Evolutionary conservation across 2,888 invertebrate species (phyloP), one percentile per base, ranked within the genome.

Genomic region (Chirona hameri): DNA sequence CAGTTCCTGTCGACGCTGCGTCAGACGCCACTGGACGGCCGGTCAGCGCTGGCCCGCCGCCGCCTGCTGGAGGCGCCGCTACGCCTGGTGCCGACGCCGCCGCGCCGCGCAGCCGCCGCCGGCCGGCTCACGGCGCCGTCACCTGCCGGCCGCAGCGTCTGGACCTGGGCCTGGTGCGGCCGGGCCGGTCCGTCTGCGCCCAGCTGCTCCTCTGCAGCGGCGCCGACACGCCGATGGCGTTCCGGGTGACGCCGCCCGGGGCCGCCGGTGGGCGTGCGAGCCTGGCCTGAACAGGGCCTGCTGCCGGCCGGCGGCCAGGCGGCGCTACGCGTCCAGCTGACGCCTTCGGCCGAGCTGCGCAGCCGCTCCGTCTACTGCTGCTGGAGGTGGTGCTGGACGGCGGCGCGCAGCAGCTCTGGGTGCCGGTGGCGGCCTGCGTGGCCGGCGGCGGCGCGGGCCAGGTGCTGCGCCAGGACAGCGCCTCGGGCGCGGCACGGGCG

Each of bases 121-220:
- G 15, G 52, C 18, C 52, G 52, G 52, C 52, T 52, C 52, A n/a
- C 52, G 21, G 52, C 29, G 15, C 18, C 18, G 52, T 29, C 27
- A 27, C 3, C 29, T 27, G 27, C 27, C 52, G 29, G 80, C 80
- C 80, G 52, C 14, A 12, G 27, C 80, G 55, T 12, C 48, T 80
- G 15, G 80, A 80, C 80, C 80, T 80, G 52, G 80, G 80, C 52
- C 48, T 80, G 80, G 80, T 80, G 48, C 52, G 48, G 80, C 80
- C 52, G 27, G 48, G 21, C 52, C 15, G n/a, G 15, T 9, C 27
- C n/a, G 52, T n/a, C 29, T 2, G 5, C 52, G 80, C 80, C 27
- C 2, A 52, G 52, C 52, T 80, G 52, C 27, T 3, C 7, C 80
- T 80, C 24, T 10, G n/a, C 48, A 80, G 18, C 80, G 18, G 7